phyloP scores from a whole-genome alignment of 2,113 vertebrate species.

The Eolophus roseicapilla region DNA sequence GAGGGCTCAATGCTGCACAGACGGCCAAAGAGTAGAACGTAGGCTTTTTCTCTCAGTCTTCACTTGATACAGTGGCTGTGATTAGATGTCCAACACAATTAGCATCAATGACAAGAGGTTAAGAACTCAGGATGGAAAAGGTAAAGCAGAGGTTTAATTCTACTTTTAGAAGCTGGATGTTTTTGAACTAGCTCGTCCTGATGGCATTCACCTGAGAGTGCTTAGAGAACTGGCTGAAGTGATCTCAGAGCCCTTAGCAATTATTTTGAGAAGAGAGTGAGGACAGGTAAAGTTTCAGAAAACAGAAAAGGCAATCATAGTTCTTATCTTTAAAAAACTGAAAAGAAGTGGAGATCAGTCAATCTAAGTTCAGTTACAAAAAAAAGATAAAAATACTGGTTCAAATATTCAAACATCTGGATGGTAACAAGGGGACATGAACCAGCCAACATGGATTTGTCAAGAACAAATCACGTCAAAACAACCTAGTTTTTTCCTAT shows the following conservation, averaged over 20 bases:
- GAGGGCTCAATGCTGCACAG: neutral
- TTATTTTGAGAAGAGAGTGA: neutral
- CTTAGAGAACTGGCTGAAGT: neutral
- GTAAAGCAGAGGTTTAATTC: slow-evolving; percentile 26
- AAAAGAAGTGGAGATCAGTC: neutral
- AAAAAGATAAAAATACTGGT: neutral
- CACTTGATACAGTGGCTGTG: slow-evolving; percentile 26
- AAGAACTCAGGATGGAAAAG: slow-evolving; percentile 6
- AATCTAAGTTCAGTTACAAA: slow-evolving; percentile 1
- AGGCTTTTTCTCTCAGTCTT: neutral
- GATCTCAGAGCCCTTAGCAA: neutral
- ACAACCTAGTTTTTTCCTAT: neutral
- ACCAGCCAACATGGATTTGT: neutral
- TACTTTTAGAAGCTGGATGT: slow-evolving; percentile 9
- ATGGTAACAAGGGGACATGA: neutral
- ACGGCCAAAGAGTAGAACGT: neutral
- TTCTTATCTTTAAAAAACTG: neutral
- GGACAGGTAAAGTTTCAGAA: neutral
- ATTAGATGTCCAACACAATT: slow-evolving; percentile 65
- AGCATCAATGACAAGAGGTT: slow-evolving; percentile 1
- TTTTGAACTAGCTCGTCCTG: neutral
- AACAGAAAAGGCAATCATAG: neutral
- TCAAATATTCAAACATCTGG: slow-evolving; percentile 39
- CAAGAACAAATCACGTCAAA: neutral
- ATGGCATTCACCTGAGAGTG: slow-evolving; percentile 13